Percentiles rank a stretch among this genome's conserved stretches.
phyloP scores from a whole-genome alignment of 2,888 invertebrate genomes.

The Tromatobia lineatoria region DNA sequence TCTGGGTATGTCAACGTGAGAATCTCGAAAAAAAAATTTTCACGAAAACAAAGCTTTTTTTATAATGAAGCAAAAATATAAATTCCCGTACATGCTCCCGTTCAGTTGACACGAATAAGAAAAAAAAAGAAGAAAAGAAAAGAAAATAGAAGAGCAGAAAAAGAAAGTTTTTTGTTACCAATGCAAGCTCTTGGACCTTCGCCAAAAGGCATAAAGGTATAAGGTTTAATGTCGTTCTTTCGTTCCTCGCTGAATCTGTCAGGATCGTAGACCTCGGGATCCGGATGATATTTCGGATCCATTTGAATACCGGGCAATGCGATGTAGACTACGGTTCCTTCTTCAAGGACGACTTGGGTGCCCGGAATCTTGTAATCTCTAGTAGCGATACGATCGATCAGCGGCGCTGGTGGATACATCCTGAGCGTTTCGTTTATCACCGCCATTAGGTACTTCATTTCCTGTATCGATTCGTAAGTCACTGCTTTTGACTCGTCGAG shows the following conservation, averaged over 20 bases:
- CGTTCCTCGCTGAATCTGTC: slow-evolving; percentile 79
- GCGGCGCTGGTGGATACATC: slow-evolving; percentile 78
- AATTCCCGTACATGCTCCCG: too few relatives aligned
- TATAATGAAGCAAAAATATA: too few relatives aligned
- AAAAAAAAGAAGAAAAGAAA: too few relatives aligned
- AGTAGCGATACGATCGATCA: slow-evolving; percentile 76
- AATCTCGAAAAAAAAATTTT: too few relatives aligned
- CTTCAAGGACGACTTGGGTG: slow-evolving; percentile 76
- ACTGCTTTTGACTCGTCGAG: slow-evolving; percentile 67
- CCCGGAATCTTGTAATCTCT: slow-evolving; percentile 79
- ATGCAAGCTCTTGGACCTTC: slow-evolving; percentile 78
- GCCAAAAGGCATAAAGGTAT: slow-evolving; percentile 79
- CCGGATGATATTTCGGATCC: slow-evolving; percentile 73
- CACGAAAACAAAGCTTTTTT: too few relatives aligned
- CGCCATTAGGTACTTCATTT: slow-evolving; percentile 79
- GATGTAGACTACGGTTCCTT: slow-evolving; percentile 76
- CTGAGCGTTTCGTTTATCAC: slow-evolving; percentile 78
- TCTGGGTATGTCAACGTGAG: too few relatives aligned
- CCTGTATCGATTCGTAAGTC: slow-evolving; percentile 75
- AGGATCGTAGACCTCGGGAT: slow-evolving; percentile 77
- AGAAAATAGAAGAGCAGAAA: too few relatives aligned
- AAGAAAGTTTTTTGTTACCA: slow-evolving; percentile 77
- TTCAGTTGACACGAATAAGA: too few relatives aligned
- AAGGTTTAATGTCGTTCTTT: slow-evolving; percentile 74
- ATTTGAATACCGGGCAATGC: slow-evolving; percentile 75